Evolutionary conservation across 2,797 vertebrate genomes (phyloP), one percentile per base, ranked within the genome.

Genomic region (Sphenodon punctatus): DNA sequence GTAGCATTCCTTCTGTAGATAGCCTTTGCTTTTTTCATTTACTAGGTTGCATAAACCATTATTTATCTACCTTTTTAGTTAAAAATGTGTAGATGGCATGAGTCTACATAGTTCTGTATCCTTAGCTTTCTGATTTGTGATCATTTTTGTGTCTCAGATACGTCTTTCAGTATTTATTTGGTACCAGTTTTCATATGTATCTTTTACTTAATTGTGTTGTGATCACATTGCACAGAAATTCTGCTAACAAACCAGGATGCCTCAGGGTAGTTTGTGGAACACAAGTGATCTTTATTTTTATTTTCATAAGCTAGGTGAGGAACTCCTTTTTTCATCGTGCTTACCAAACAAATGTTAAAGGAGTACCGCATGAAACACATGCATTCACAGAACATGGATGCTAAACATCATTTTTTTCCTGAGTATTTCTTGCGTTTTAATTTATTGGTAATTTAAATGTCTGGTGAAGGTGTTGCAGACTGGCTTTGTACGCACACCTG

Each of bases 21-120:
- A 72, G 49, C 3, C 68, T 84, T 92, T 92, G 25, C 68, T 91
- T 92, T 90, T 78, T 87, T 85, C 89, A 80, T 85, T 78, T 79
- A 78, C 79, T 60, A 77, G 34, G 66, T 90, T 72, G 49, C 53
- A 83, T 42, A 87, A 82, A 64, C 75, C 19, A 36, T 58, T 34
- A 75, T 86, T 92, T 80, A 71, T 30, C 48, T 85, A 48, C 77
- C 76, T 89, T 91, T 89, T 80, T 72, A 82, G 68, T 17, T 86
- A 56, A 83, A 77, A 84, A 68, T 25, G 45, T 67, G 75, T 64
- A 41, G 72, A 51, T 53, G 53, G 25, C 56, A 17, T 80, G 75
- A 64, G 53, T 63, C 88, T 67, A 74, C 61, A 55, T 63, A 66
- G 63, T 87, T 85, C 67, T 85, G 16, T 61, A 87, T 51, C 58